phyloP scores from a whole-genome alignment of 2,797 vertebrate species.

The Sarcophilus harrisii region DNA sequence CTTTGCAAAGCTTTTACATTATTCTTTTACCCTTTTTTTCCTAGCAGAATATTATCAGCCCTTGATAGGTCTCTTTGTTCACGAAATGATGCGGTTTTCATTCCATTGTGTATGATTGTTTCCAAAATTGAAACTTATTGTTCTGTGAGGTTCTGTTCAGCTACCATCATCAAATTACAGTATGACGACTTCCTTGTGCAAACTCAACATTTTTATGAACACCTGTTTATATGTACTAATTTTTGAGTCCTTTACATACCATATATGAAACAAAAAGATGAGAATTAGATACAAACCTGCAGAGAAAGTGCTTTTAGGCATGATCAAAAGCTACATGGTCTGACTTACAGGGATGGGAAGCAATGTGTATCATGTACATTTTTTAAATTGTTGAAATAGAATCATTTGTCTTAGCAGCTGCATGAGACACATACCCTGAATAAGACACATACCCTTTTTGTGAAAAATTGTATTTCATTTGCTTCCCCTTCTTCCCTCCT shows the following conservation, averaged over 20 bases:
- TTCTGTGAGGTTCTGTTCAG: neutral
- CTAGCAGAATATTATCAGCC: slow-evolving; percentile 73
- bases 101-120: neutral
- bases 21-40: slow-evolving; percentile 64
- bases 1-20: slow-evolving; percentile 57
- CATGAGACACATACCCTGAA: neutral
- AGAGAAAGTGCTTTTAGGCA: neutral
- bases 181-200: rapidly evolving
- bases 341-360: neutral
- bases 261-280: neutral
- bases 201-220: rapidly evolving
- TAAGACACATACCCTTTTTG: neutral
- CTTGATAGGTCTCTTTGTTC: slow-evolving; percentile 50
- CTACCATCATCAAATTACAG: rapidly evolving
- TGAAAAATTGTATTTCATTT: neutral
- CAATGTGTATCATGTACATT: neutral
- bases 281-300: neutral
- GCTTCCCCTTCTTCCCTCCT: neutral
- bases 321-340: neutral
- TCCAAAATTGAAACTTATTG: neutral
- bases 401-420: neutral
- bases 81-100: slow-evolving; percentile 45
- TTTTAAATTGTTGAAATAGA: neutral
- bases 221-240: rapidly evolving
- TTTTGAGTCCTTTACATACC: rapidly evolving